phyloP scores from a whole-genome alignment of 2,113 vertebrate species.

The Zosterops hypoxanthus region DNA sequence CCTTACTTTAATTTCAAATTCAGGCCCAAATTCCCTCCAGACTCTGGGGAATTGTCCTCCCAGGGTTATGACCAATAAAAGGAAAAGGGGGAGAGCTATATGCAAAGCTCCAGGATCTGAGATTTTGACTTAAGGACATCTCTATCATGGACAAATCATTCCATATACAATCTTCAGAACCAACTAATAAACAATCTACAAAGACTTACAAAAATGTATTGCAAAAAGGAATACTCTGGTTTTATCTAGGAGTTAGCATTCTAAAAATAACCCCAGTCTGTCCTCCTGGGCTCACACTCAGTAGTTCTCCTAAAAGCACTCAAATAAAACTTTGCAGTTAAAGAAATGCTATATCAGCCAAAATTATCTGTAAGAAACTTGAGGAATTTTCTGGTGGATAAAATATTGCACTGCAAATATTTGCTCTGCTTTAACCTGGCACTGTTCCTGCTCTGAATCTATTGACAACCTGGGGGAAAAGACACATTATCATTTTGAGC shows the following conservation, averaged over 20 bases:
- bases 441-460: background rate
- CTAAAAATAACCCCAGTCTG: background rate
- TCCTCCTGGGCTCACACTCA: background rate
- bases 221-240: background rate
- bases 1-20: background rate
- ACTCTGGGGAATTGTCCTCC: background rate
- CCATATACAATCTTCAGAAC: background rate
- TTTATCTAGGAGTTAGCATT: background rate
- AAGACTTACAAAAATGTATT: background rate
- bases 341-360: constrained; percentile 1
- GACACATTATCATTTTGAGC: background rate
- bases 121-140: background rate
- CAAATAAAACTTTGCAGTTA: background rate
- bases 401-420: constrained; percentile 14
- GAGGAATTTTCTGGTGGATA: background rate
- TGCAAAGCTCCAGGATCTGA: background rate
- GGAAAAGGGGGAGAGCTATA: background rate
- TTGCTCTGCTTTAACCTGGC: background rate
- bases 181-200: background rate
- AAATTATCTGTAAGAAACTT: background rate
- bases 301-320: background rate
- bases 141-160: background rate
- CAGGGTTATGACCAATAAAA: background rate
- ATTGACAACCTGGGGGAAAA: background rate
- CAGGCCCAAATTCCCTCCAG: background rate